Conservation (phyloP, 2,113 vertebrate genomes). For the Rhinolophus sinicus region DNA sequence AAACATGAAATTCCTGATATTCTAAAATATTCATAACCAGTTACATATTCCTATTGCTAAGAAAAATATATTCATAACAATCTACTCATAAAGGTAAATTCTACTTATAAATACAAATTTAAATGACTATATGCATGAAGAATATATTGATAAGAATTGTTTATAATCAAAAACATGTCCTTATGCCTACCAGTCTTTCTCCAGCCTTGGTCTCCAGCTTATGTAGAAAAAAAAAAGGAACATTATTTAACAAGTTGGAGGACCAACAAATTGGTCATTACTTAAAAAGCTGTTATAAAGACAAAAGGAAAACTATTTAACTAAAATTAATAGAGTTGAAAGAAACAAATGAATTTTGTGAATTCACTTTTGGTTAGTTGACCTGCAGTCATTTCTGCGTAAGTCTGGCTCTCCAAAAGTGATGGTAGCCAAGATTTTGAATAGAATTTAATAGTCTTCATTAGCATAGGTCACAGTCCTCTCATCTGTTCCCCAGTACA, state of each 20-base stretch:
- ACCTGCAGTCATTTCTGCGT: background rate
- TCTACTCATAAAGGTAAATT: background rate
- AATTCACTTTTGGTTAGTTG: conserved; percentile 17
- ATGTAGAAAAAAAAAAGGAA: background rate
- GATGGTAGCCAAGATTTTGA: background rate
- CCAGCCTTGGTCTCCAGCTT: background rate
- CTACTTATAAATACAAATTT: background rate
- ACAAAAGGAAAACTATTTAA: conserved; percentile 18
- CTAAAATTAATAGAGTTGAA: conserved; percentile 32
- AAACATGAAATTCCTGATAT: background rate
- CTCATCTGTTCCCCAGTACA: background rate
- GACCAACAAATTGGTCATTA: conserved; percentile 28
- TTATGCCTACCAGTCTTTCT: background rate
- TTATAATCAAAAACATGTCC: background rate
- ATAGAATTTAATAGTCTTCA: background rate
- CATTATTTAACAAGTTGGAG: background rate
- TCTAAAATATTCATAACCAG: background rate
- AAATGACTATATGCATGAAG: background rate
- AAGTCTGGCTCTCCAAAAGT: conserved; percentile 13
- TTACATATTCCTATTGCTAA: background rate
- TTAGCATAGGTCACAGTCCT: background rate
- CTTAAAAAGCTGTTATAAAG: background rate
- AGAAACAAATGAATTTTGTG: conserved; percentile 11
- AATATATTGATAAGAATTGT: background rate
- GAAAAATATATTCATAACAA: background rate